These are phyloP conservation scores for Sparidentex hasta DNA, from an alignment of 2,797 vertebrate genomes.

Conservation along the genomic window DNA sequence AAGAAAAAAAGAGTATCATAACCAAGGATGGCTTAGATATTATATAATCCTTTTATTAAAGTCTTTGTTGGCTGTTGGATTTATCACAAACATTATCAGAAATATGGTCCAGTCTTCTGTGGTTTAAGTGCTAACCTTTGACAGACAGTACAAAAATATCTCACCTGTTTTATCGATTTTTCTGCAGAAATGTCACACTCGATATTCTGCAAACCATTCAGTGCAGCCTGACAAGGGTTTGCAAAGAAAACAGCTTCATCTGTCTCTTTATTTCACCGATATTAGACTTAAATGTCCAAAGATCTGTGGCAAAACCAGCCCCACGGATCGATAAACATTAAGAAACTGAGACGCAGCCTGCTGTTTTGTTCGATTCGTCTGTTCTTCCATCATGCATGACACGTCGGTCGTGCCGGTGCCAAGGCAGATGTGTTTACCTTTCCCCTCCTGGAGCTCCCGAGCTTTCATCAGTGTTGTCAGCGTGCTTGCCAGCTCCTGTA, in stretches of 20 bases:
- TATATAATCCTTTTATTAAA: neutral
- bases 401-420: conserved; percentile 24
- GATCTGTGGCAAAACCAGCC: conserved; percentile 8
- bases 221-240: conserved; percentile 34
- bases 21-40: neutral
- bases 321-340: conserved; percentile 41
- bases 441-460: conserved; percentile 53
- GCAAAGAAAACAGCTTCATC: conserved; percentile 33
- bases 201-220: conserved; percentile 37
- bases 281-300: conserved; percentile 18
- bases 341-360: conserved; percentile 20
- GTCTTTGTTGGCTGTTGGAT: neutral
- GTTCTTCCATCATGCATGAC: conserved; percentile 35
- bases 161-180: conserved; percentile 42
- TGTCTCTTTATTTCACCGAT: conserved; percentile 23
- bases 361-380: conserved; percentile 51
- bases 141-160: conserved; percentile 11
- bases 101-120: neutral
- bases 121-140: conserved; percentile 9
- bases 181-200: conserved; percentile 60
- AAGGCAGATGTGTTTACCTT: conserved; percentile 75
- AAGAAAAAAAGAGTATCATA: neutral
- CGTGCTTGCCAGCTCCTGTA: conserved; percentile 10
- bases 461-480: conserved; percentile 58
- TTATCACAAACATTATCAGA: neutral